These are phyloP conservation scores for Ooceraea biroi DNA, from an alignment of 1,140 invertebrate genomes.

Conservation along the genomic window DNA sequence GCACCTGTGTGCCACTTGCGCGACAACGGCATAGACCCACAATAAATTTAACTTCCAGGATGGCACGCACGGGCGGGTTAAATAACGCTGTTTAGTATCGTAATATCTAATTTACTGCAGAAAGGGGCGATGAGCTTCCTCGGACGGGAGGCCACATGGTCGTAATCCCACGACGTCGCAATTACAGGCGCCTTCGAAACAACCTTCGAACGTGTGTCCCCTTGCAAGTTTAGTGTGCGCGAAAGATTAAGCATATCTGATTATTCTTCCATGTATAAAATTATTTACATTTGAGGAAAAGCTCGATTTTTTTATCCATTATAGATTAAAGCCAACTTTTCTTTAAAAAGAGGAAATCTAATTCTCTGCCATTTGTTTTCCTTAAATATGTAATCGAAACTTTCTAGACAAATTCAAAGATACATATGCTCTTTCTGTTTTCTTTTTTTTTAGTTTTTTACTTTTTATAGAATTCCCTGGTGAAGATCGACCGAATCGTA, in stretches of 20 bases:
- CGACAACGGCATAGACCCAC: slow-evolving; percentile 1
- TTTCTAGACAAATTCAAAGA: background rate
- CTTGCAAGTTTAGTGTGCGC: slow-evolving; percentile 33
- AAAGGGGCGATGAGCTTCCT: slow-evolving; percentile 15
- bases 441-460: background rate
- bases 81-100: slow-evolving; percentile 76
- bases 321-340: background rate
- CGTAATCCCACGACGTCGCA: slow-evolving; percentile 71
- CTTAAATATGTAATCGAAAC: background rate
- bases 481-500: slow-evolving; percentile 7
- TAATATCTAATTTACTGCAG: slow-evolving; percentile 74
- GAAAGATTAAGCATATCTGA: slow-evolving; percentile 16
- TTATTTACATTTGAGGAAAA: background rate
- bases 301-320: background rate
- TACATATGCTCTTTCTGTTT: background rate
- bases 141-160: slow-evolving; percentile 66
- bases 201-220: slow-evolving; percentile 62
- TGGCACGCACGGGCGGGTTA: slow-evolving; percentile 60
- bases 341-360: background rate
- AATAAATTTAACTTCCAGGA: slow-evolving; percentile 61
- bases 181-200: slow-evolving; percentile 70
- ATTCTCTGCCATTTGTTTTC: background rate
- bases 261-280: background rate
- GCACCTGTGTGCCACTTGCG: slow-evolving; percentile 14
- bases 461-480: slow-evolving; percentile 2